These are phyloP conservation scores for Sylvia borin DNA, from an alignment of 2,797 vertebrate genomes.

Conservation along the genomic window DNA sequence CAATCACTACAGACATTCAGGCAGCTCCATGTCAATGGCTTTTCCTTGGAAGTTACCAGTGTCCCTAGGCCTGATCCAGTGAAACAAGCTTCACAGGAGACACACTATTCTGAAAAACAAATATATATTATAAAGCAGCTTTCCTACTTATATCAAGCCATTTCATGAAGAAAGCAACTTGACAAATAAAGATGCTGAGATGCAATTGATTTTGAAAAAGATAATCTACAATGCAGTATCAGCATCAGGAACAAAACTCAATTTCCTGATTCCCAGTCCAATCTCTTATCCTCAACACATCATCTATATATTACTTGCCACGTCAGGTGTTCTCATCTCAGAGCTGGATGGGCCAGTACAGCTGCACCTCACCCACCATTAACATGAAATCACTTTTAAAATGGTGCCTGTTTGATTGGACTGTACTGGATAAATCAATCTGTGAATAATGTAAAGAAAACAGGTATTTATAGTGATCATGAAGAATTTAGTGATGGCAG, in stretches of 20 bases:
- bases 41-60: neutral
- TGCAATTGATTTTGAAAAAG: neutral
- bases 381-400: neutral
- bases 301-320: neutral
- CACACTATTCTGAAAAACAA: neutral
- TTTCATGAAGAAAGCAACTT: neutral
- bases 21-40: neutral
- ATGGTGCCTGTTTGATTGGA: neutral
- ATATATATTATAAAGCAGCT: neutral
- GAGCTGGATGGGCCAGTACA: neutral
- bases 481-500: slow-evolving; percentile 20
- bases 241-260: neutral
- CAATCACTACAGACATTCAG: neutral
- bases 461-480: neutral
- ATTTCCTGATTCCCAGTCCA: neutral
- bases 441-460: neutral
- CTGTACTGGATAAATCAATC: neutral
- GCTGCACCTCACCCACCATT: neutral
- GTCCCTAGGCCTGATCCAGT: neutral
- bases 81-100: neutral
- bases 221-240: neutral
- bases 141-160: neutral
- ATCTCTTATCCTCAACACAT: neutral
- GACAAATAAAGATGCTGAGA: neutral
- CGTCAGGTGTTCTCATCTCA: neutral